Conservation (phyloP, 2,888 invertebrate genomes). For the Lasius fuliginosus region DNA sequence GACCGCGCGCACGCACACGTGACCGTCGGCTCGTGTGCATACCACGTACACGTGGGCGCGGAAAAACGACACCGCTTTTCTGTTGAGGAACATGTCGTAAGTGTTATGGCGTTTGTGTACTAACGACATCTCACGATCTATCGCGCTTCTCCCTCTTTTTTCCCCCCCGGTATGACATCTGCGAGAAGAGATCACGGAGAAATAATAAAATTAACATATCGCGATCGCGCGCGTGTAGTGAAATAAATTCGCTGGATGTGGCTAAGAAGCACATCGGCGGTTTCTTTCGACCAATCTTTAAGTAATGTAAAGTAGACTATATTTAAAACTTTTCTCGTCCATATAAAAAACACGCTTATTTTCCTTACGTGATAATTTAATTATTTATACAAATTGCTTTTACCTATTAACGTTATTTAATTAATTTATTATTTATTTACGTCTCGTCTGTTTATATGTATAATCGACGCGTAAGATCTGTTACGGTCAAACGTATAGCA, state of each 20-base stretch:
- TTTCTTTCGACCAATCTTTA: conserved; percentile 9
- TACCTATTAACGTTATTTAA: neutral
- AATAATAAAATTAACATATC: conserved; percentile 29
- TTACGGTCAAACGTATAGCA: conserved; percentile 26
- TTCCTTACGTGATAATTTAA: neutral
- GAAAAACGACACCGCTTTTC: conserved; percentile 66
- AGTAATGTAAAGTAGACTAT: neutral
- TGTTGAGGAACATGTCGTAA: conserved; percentile 58
- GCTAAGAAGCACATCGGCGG: neutral
- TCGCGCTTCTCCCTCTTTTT: conserved; percentile 21
- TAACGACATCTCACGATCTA: conserved; percentile 33
- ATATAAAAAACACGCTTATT: neutral
- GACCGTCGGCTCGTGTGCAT: conserved; percentile 9
- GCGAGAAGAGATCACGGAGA: conserved; percentile 6
- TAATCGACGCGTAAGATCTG: neutral
- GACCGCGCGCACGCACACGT: conserved; percentile 65
- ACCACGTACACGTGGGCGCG: neutral
- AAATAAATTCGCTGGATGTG: conserved; percentile 7
- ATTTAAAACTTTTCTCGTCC: neutral
- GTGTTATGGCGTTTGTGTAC: conserved; percentile 58
- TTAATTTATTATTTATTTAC: neutral
- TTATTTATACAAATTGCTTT: neutral
- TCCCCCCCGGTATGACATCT: neutral
- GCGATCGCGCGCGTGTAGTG: neutral
- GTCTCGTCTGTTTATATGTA: neutral